Evolutionary conservation across 2,113 vertebrate species (phyloP).

Genomic region (Coregonus clupeaformis): DNA sequence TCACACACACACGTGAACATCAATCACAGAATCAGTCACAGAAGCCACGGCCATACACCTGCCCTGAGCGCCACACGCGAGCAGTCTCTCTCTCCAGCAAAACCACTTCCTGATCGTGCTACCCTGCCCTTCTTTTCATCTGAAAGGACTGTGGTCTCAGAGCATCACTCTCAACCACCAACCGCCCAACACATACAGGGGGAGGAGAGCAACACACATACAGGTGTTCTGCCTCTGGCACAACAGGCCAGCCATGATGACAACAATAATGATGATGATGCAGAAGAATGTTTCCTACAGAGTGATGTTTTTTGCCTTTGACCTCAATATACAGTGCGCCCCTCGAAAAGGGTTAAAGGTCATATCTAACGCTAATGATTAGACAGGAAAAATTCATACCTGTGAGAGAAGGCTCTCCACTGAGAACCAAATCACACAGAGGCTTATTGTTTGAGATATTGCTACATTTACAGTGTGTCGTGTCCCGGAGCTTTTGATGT

Average conservation of each 20-base stretch:
- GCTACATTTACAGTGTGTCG: constrained; percentile 22
- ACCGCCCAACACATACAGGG: constrained; percentile 4
- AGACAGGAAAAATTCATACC: background rate
- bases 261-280: constrained; percentile 48
- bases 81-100: constrained; percentile 15
- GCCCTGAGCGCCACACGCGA: constrained; percentile 42
- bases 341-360: constrained; percentile 24
- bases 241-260: constrained; percentile 32
- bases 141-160: constrained; percentile 53
- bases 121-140: constrained; percentile 59
- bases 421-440: constrained; percentile 35
- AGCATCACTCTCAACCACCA: constrained; percentile 30
- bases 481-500: constrained; percentile 53
- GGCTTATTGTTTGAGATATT: constrained; percentile 50
- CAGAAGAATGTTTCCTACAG: constrained; percentile 21
- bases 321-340: too few relatives aligned
- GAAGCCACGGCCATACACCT: constrained; percentile 48
- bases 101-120: constrained; percentile 59
- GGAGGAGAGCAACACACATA: constrained; percentile 17
- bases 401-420: background rate
- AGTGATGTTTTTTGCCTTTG: too few relatives aligned
- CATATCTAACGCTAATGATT: background rate
- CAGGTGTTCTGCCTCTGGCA: constrained; percentile 70
- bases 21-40: background rate
- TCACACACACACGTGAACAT: background rate